phyloP scores from a whole-genome alignment of 1,140 invertebrate species.

The Physella acuta region DNA sequence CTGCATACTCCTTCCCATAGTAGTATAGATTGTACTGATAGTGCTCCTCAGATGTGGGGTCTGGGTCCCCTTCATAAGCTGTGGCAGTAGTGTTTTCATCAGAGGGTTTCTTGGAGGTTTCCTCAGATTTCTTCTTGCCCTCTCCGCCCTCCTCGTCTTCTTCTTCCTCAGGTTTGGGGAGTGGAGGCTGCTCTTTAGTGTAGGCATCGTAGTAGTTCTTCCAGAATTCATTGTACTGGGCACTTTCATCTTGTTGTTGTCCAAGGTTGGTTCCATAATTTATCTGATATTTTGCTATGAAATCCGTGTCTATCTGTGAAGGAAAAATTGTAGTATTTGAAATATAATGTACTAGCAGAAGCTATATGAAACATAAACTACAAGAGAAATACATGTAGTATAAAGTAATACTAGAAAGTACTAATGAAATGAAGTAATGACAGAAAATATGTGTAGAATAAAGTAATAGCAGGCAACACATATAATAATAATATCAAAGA shows the following conservation, averaged over 20 bases:
- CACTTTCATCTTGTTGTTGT: conserved; percentile 27
- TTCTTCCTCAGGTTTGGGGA: conserved; percentile 27
- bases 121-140: conserved; percentile 54
- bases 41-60: conserved; percentile 30
- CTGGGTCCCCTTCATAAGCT: conserved; percentile 19
- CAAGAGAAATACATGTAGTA: too few species aligned
- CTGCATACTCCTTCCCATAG: conserved; percentile 29
- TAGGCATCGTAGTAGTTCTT: conserved; percentile 38
- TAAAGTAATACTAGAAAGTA: too few species aligned
- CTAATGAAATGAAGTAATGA: too few species aligned
- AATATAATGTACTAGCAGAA: too few species aligned
- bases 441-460: too few species aligned
- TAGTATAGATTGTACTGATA: conserved; percentile 31
- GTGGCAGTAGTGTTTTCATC: conserved; percentile 17
- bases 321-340: neutral
- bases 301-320: conserved; percentile 85
- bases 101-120: conserved; percentile 34
- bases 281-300: conserved; percentile 93
- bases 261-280: conserved; percentile 73
- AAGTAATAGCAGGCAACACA: too few species aligned
- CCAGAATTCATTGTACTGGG: conserved; percentile 35
- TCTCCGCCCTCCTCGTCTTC: conserved; percentile 36
- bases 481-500: too few species aligned
- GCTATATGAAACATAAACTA: too few species aligned
- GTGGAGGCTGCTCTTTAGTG: conserved; percentile 29